Percentiles rank a stretch among this genome's conserved stretches.
Conservation (phyloP, 2,888 invertebrate species). For the Drosophila antonietae region DNA sequence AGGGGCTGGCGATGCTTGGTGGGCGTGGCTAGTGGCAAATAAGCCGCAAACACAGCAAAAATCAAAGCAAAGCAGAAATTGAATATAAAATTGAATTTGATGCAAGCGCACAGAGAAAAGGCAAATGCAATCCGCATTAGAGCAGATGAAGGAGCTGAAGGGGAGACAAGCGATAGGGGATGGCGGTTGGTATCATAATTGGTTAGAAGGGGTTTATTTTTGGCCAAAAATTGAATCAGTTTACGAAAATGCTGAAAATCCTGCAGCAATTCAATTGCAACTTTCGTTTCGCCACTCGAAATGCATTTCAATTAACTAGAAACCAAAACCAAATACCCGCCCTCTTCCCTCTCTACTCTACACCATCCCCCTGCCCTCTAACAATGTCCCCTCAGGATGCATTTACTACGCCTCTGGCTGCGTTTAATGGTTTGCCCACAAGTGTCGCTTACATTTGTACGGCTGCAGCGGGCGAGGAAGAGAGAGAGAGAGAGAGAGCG, state of each 20-base stretch:
- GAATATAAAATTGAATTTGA: constrained; percentile 74
- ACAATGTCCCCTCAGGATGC: background rate
- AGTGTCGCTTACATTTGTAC: constrained; percentile 64
- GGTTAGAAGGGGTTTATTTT: constrained; percentile 18
- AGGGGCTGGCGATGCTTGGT: background rate
- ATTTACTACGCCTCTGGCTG: constrained; percentile 7
- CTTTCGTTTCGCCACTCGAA: constrained; percentile 48
- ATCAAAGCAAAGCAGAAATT: constrained; percentile 65
- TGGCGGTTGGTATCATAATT: constrained; percentile 39
- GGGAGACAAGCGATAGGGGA: background rate
- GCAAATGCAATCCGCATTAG: constrained; percentile 28
- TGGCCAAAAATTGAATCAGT: constrained; percentile 36
- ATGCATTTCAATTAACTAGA: constrained; percentile 75
- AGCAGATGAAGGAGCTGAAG: background rate
- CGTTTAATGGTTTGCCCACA: constrained; percentile 63
- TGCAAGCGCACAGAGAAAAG: constrained; percentile 4
- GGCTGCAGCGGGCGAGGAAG: background rate
- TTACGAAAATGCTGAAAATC: constrained; percentile 48
- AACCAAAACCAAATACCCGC: constrained; percentile 4
- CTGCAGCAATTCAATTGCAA: constrained; percentile 48
- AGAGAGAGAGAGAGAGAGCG: background rate
- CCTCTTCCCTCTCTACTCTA: background rate
- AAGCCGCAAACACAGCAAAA: constrained; percentile 58
- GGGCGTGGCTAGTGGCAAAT: constrained; percentile 10
- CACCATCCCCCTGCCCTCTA: background rate